Evolutionary conservation across 2,113 vertebrate species (phyloP), one percentile per base, ranked within the genome.

Genomic region (Varanus salvator): DNA sequence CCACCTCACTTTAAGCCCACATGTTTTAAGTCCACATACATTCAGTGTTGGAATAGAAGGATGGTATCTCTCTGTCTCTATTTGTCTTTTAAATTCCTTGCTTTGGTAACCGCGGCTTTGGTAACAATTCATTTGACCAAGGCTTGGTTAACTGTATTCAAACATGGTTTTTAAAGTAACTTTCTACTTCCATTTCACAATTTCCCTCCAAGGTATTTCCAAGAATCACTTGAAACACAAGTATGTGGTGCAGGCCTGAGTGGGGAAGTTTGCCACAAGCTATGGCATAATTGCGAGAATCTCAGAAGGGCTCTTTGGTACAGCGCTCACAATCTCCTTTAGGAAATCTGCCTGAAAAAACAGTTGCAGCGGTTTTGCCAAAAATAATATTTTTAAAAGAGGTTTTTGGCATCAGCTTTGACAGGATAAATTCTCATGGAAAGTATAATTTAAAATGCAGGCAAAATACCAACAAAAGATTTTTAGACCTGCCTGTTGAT

Each of bases 361-460:
- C 38, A n/a, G 52, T 83, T 34, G 27, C 21, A 60, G 50, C 50
- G 78, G 81, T 74, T 93, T 90, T 87, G 83, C 29, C 57, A 89
- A 86, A 83, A 93, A 92, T 78, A 93, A 93, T 86, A 54, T 77
- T 90, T 94, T 94, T 82, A 80, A 91, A 89, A 92, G 0, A 85
- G 72, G 52, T 86, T 87, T 78, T 92, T 94, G 85, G 4, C 86
- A 80, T 76, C 7, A 88, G 2, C 60, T 85, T 17, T 83, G 11
- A 91, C 80, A 93, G 89, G 71, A 85, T 83, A 69, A 86, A 72
- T 84, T 93, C 11, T 90, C 19, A 68, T 44, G 80, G 50, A 94
- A 95, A 84, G 29, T 34, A 11, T 44, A 89, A 92, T 93, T 89
- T 92, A 82, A 95, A 95, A 93, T 85, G 44, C 66, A 94, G 77